Conservation (phyloP, 2,797 vertebrate species). For the Cuniculus paca region DNA sequence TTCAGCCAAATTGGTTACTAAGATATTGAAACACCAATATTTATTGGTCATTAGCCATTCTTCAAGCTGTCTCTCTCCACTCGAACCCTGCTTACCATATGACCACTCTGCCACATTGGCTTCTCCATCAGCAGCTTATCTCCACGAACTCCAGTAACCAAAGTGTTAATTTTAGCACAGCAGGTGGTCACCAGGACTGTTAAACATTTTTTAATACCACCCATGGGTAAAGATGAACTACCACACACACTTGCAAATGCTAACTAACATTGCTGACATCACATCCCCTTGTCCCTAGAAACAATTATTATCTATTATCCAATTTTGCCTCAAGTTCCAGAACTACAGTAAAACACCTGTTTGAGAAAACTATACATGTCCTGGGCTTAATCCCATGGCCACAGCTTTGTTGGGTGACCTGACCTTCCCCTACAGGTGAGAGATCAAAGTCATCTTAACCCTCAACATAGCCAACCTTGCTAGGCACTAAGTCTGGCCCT, state of each 20-base stretch:
- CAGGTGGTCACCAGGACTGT: neutral
- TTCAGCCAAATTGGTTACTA: neutral
- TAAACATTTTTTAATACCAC: neutral
- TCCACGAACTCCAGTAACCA: neutral
- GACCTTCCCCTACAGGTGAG: neutral
- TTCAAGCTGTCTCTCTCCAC: neutral
- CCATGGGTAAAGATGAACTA: neutral
- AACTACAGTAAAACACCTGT: slow-evolving; percentile 56
- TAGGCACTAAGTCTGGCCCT: neutral
- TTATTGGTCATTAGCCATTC: neutral
- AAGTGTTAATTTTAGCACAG: neutral
- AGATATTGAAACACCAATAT: neutral
- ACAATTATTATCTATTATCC: slow-evolving; percentile 1
- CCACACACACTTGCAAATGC: neutral
- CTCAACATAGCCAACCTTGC: neutral
- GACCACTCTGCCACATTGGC: neutral
- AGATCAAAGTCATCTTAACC: neutral
- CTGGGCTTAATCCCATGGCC: neutral
- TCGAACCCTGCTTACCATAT: neutral
- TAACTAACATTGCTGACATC: neutral
- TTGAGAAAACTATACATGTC: neutral
- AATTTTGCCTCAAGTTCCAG: slow-evolving; percentile 40
- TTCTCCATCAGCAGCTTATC: neutral
- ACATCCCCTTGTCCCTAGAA: neutral
- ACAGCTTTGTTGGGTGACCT: neutral